Conservation (phyloP, 2,113 vertebrate genomes). For the Hyla sarda region DNA sequence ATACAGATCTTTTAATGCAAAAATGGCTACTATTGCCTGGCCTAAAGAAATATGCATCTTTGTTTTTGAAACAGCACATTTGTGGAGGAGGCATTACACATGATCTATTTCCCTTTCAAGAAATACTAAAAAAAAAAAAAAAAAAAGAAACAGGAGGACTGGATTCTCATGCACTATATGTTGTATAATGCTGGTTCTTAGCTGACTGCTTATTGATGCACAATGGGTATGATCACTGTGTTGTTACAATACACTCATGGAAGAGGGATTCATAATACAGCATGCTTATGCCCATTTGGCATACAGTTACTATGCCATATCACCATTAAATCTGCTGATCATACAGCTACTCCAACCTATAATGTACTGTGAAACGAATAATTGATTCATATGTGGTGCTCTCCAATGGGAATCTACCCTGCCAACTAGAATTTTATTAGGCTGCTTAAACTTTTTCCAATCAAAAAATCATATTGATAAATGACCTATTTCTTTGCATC, state of each 20-base stretch:
- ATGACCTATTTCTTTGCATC: no score
- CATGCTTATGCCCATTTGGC: not conserved
- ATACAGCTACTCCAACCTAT: not conserved
- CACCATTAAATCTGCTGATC: not conserved
- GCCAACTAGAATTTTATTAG: not conserved
- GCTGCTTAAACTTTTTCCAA: not conserved
- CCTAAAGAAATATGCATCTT: not conserved
- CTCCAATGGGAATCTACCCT: not conserved
- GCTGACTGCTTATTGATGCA: conserved; percentile 41
- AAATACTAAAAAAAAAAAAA: conserved; percentile 22
- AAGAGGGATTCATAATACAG: not conserved
- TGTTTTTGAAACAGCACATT: conserved; percentile 24
- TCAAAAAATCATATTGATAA: no score
- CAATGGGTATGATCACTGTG: conserved; percentile 13
- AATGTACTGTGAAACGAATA: not conserved
- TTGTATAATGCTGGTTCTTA: conserved; percentile 23
- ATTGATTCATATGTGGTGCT: not conserved
- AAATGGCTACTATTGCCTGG: not conserved
- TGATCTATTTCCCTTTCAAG: conserved; percentile 35
- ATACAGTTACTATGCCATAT: not conserved
- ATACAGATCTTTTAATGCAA: conserved; percentile 28
- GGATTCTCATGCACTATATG: conserved; percentile 24
- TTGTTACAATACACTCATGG: not conserved
- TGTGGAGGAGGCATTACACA: conserved; percentile 23
- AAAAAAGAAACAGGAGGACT: conserved; percentile 19